phyloP scores from a whole-genome alignment of 2,113 vertebrate species.

The Alouatta palliata region DNA sequence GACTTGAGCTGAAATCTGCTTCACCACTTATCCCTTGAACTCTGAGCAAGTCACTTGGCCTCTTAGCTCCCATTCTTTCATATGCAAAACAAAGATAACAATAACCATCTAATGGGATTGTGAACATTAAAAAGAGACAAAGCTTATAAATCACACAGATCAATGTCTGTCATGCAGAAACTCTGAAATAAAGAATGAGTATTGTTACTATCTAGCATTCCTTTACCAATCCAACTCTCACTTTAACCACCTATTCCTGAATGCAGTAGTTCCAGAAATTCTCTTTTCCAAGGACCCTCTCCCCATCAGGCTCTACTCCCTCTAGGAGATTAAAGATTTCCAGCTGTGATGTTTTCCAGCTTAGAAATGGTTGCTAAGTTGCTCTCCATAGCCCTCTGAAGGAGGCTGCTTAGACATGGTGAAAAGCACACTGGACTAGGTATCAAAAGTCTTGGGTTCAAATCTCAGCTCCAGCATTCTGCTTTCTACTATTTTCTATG shows the following conservation, averaged over 20 bases:
- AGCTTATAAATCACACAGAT: conserved; percentile 45
- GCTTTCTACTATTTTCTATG: background rate
- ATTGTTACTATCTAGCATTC: background rate
- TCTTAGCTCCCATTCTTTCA: conserved; percentile 5
- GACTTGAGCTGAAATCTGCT: background rate
- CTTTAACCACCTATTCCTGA: background rate
- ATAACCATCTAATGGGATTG: background rate
- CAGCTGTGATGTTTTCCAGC: background rate
- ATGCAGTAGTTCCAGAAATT: background rate
- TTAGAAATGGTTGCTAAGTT: conserved; percentile 4
- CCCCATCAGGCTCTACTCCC: background rate
- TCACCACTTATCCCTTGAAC: background rate
- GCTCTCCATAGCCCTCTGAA: conserved; percentile 19
- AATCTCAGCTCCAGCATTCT: background rate
- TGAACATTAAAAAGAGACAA: conserved; percentile 7
- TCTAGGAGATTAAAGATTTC: background rate
- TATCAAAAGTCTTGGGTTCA: conserved; percentile 6
- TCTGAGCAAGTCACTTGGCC: background rate
- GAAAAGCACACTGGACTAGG: background rate
- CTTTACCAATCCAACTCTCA: background rate
- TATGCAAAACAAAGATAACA: conserved; percentile 32
- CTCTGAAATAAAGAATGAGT: background rate
- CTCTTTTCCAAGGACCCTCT: background rate
- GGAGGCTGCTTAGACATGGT: background rate
- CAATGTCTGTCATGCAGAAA: background rate